Base-by-base conservation (phyloP, 2,113 vertebrate genomes). In the Ranitomeya variabilis region DNA sequence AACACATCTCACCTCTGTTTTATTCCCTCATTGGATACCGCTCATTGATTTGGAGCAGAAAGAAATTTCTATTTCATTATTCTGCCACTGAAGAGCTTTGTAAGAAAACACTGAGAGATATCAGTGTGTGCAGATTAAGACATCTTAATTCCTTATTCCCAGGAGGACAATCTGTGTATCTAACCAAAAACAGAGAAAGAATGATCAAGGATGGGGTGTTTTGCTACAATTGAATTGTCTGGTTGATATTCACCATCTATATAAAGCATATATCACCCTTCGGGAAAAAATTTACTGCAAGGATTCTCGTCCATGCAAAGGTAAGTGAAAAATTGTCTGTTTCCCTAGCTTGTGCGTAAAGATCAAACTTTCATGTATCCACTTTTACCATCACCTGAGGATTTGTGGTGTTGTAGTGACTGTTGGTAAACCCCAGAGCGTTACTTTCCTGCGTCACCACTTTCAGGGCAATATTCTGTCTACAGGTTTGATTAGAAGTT, bases 121-220 rank as follows among this genome's bases (percentile, higher is more conserved):
- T 83, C 80, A 54, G 87, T 88, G 87, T 54, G 69, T 76, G 80
- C 80, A 88, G 80, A 88, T 83, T 83, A 76, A 88, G 87, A 76
- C 55, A 54, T 84, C 80, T 66, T 83, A 88, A 77, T 66, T 78
- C 80, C 71, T 76, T 77, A 31, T 84, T 84, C 87, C 81, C 59
- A 15, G 45, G 80, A 83, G 71, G 71, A 67, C 37, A 83, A 77
- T 88, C 87, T 77, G 71, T 77, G 31, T 77, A 64, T 88, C 45
- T 83, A 76, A 83, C 69, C 80, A 77, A 74, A 82, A 83, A 60
- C 18, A 83, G 57, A 74, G 80, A 74, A 9, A 31, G 52, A 64
- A 83, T 76, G 80, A 88, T 76, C 69, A 76, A 88, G 59, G 31
- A 88, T 88, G 87, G 80, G 67, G 26, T 55, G 60, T 78, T 88